A percentile compares a stretch with the other conserved stretches of the same genome.
Evolutionary conservation across 2,797 vertebrate species (phyloP).

Genomic region (Enteromius paludinosus): DNA sequence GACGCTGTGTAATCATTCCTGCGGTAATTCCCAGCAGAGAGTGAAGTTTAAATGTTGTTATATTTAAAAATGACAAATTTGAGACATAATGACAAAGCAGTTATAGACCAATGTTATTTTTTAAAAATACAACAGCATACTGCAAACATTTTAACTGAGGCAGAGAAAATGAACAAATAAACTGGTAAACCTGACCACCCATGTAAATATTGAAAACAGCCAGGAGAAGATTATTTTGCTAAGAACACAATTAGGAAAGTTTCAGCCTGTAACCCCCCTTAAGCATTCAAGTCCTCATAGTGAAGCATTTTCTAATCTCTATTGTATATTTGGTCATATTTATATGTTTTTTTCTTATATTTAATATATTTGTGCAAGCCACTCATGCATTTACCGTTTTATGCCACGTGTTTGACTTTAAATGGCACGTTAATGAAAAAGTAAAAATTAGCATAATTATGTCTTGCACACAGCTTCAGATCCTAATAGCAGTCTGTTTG

Average conservation of each 20-base stretch:
- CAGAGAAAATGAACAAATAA: conserved; percentile 15
- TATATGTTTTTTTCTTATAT: background rate
- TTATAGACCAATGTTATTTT: background rate
- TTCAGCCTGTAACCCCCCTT: background rate
- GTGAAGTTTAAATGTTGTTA: conserved; percentile 13
- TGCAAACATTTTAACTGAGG: conserved; percentile 4
- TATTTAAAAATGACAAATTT: background rate
- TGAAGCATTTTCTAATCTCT: background rate
- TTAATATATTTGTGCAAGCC: background rate
- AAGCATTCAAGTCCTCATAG: background rate
- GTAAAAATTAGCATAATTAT: background rate
- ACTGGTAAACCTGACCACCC: conserved; percentile 35
- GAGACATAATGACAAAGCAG: background rate
- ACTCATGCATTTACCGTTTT: background rate
- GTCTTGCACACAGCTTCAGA: background rate
- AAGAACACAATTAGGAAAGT: conserved; percentile 19
- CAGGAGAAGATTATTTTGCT: conserved; percentile 19
- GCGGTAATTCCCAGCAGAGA: conserved; percentile 18
- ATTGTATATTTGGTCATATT: background rate
- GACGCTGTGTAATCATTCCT: conserved; percentile 12
- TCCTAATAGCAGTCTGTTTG: background rate
- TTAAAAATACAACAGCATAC: background rate
- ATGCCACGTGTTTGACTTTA: background rate
- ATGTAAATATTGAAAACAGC: conserved; percentile 23
- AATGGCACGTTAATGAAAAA: background rate